Evolutionary conservation across 2,888 invertebrate species (phyloP).

Genomic region (Anodontia alba): DNA sequence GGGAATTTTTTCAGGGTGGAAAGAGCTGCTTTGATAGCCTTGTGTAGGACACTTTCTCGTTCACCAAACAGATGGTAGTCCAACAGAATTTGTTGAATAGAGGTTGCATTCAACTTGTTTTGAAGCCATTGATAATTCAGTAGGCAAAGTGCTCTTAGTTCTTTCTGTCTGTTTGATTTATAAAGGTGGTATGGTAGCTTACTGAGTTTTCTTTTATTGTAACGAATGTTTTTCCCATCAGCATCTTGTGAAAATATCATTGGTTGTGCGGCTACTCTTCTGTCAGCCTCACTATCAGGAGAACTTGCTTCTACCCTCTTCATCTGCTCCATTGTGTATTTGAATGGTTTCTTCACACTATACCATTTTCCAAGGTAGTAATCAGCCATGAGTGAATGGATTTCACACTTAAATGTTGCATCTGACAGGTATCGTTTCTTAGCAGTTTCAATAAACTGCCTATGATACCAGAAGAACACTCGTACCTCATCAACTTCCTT

Average conservation of each 20-base stretch:
- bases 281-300: constrained; percentile 72
- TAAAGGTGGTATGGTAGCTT: constrained; percentile 81
- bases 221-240: constrained; percentile 56
- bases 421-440: constrained; percentile 67
- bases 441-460: constrained; percentile 80
- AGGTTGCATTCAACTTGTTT: constrained; percentile 96
- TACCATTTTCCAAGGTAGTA: constrained; percentile 81
- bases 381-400: constrained; percentile 79
- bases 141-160: constrained; percentile 95
- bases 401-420: constrained; percentile 53
- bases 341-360: constrained; percentile 78
- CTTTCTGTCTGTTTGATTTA: constrained; percentile 88
- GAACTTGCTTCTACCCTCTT: constrained; percentile 63
- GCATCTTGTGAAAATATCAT: constrained; percentile 67
- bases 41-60: constrained; percentile 92
- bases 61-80: constrained; percentile 88
- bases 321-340: constrained; percentile 65
- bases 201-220: constrained; percentile 81
- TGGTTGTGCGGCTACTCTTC: constrained; percentile 80
- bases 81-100: constrained; percentile 95
- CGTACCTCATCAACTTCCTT: constrained; percentile 78
- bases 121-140: constrained; percentile 99
- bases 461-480: constrained; percentile 81
- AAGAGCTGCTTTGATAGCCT: constrained; percentile 57
- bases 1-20: constrained; percentile 95